Base-by-base conservation (phyloP, 2,113 vertebrate genomes). In the Saccopteryx bilineata region DNA sequence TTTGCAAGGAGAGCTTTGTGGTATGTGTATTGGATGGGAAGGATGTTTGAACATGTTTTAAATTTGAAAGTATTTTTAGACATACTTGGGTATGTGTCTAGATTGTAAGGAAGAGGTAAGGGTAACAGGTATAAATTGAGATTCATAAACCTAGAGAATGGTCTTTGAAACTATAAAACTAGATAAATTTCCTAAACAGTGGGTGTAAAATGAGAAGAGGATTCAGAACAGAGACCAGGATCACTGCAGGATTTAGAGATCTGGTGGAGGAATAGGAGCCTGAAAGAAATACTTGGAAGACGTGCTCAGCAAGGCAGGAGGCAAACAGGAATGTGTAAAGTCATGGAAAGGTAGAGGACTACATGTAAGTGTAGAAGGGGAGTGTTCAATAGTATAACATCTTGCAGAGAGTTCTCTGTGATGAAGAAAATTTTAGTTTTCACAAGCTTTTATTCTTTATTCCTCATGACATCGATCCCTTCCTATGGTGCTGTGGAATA, bases 361-460 rank as follows among this genome's bases (percentile, higher is more conserved):
- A 8, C 4, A 15, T 31, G 2, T 24, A 81, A 60, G 7, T 46
- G 50, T 19, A 54, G 0, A 4, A 52, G 10, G 17, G 21, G 1
- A 7, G 17, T 56, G 24, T 52, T 66, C 33, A 58, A 63, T 2
- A 54, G 0, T 33, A 24, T 39, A 3, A 39, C 39, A 39, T 39
- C 39, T 39, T 39, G 39, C 39, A 39, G 39, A 39, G 39, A 39
- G 39, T 39, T 39, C 39, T 39, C 39, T 39, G 39, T 39, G 13
- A 23, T 72, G 19, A 87, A 13, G 56, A 5, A 28, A 24, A 71
- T 19, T 24, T 85, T 80, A n/a, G 50, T 63, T 95, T 76, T 46
- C 15, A 63, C n/a, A 74, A 75, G 15, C 17, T 85, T 75, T 81
- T 65, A 58, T 54, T 79, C 18, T 75, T 81, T 65, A 58, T 54